Percentiles rank a stretch among this genome's conserved stretches.
These are phyloP conservation scores for Rhinophrynus dorsalis DNA, from an alignment of 2,797 vertebrate species.

Conservation along the genomic window DNA sequence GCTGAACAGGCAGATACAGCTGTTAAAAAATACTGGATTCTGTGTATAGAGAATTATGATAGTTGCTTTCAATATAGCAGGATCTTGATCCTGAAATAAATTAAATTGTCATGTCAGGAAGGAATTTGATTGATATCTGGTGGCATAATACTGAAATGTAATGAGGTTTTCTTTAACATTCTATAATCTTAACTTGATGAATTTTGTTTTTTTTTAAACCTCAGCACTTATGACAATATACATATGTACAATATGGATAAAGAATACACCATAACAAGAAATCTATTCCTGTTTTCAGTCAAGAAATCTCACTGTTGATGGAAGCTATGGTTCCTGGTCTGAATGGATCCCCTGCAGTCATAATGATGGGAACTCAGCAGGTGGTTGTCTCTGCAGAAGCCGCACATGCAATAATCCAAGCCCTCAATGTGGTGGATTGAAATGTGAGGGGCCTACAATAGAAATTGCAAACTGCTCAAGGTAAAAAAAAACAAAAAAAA, in stretches of 20 bases:
- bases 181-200: no score
- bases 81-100: no score
- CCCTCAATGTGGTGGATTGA: conserved; percentile 88
- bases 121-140: no score
- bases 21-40: no score
- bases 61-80: no score
- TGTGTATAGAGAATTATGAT: no score
- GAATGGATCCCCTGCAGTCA: conserved; percentile 86
- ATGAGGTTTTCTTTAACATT: no score
- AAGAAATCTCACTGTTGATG: conserved; percentile 92
- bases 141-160: no score
- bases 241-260: background rate
- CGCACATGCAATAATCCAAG: conserved; percentile 85
- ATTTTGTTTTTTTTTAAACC: no score
- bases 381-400: conserved; percentile 85
- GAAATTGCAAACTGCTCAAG: conserved; percentile 96
- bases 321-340: conserved; percentile 84
- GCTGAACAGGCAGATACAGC: no score
- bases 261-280: background rate
- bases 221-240: no score
- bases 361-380: conserved; percentile 74
- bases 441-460: conserved; percentile 82
- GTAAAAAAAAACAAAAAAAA: conserved; percentile 69
- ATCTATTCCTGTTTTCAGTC: conserved; percentile 65
- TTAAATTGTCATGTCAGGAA: no score